Evolutionary conservation across 2,888 invertebrate species (phyloP).

Genomic region (Eutolmus rufibarbis): DNA sequence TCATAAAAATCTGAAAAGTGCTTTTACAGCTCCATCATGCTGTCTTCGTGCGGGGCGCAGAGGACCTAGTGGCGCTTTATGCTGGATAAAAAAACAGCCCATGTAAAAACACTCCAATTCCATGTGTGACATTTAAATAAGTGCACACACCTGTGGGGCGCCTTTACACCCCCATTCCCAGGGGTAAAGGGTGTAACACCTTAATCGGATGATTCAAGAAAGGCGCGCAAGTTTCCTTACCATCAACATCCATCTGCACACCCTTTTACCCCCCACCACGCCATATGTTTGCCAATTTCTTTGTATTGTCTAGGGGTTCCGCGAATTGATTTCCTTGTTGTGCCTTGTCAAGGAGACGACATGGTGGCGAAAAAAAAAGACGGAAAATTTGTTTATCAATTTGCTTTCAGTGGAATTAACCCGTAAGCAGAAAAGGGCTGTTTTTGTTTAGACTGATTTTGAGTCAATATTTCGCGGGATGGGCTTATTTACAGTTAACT

Average conservation of each 20-base stretch:
- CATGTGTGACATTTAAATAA: slow-evolving; percentile 38
- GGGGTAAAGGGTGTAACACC: background rate
- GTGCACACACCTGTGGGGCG: slow-evolving; percentile 13
- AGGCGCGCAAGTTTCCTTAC: background rate
- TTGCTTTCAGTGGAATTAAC: slow-evolving; percentile 30
- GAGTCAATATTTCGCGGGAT: slow-evolving; percentile 8
- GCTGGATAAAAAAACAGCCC: background rate
- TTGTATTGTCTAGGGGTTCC: slow-evolving; percentile 23
- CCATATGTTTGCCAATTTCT: slow-evolving; percentile 30
- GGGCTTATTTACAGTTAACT: background rate
- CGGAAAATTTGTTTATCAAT: slow-evolving; percentile 35
- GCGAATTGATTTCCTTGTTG: slow-evolving; percentile 37
- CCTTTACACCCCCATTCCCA: background rate
- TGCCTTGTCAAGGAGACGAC: background rate
- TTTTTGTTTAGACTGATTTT: slow-evolving; percentile 7
- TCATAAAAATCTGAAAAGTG: slow-evolving; percentile 38
- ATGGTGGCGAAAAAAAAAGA: background rate
- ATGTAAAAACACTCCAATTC: slow-evolving; percentile 13
- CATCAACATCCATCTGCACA: background rate
- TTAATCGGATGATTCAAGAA: background rate
- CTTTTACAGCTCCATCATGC: background rate
- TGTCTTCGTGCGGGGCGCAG: background rate
- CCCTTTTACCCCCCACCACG: background rate
- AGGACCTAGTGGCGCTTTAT: background rate
- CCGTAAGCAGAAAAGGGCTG: background rate